phyloP scores from a whole-genome alignment of 2,888 invertebrate genomes.

The Troides oblongomaculatus region DNA sequence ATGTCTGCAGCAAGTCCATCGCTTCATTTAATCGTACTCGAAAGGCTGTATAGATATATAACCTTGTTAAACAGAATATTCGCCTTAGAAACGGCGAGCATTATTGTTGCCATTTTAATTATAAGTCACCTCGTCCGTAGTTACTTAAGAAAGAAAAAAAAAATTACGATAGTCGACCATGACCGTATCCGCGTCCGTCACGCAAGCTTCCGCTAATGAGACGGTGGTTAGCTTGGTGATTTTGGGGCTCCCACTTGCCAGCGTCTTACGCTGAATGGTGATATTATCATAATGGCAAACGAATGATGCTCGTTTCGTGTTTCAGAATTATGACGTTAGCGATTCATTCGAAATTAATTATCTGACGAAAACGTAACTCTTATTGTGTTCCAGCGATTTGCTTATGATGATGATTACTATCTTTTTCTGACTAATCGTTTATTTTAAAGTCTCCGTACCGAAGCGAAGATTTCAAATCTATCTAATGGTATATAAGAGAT shows the following conservation, averaged over 20 bases:
- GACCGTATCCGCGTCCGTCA: conserved; percentile 49
- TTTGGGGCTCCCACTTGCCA: conserved; percentile 36
- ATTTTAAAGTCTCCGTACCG: too few relatives aligned
- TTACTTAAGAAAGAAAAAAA: conserved; percentile 43
- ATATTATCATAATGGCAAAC: conserved; percentile 20
- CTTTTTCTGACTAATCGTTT: too few relatives aligned
- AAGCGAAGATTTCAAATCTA: too few relatives aligned
- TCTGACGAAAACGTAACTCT: conserved; percentile 8
- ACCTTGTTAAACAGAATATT: too few relatives aligned
- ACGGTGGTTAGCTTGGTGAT: conserved; percentile 47
- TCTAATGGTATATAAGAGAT: too few relatives aligned
- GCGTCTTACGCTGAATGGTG: conserved; percentile 26
- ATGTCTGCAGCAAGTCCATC: too few relatives aligned
- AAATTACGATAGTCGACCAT: conserved; percentile 40
- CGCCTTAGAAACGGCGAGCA: too few relatives aligned
- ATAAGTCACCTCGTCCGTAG: conserved; percentile 20
- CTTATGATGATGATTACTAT: too few relatives aligned
- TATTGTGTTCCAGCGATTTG: conserved; percentile 3
- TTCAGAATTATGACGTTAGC: conserved; percentile 18
- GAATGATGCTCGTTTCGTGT: conserved; percentile 16
- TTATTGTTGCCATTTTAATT: conserved; percentile 15
- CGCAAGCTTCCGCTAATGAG: conserved; percentile 53
- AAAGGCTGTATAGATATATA: too few relatives aligned
- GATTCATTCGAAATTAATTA: conserved; percentile 22
- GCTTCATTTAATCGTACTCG: too few relatives aligned